Percentiles rank a stretch among this genome's conserved stretches.
phyloP scores from a whole-genome alignment of 2,797 vertebrate species.

The Gymnodraco acuticeps region DNA sequence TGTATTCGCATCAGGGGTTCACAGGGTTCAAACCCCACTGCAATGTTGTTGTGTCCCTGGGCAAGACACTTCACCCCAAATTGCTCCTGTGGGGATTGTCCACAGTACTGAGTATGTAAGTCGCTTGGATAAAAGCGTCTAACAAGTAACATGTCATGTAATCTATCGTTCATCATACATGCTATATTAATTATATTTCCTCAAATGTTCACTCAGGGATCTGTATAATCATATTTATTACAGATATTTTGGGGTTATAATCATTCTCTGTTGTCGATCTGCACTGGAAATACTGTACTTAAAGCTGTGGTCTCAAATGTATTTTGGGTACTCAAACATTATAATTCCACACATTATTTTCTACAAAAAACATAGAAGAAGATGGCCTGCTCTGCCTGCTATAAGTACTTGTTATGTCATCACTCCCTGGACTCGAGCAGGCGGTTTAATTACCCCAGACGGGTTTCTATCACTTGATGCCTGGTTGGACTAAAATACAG shows the following conservation, averaged over 20 bases:
- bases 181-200: slow-evolving; percentile 1
- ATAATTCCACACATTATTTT: no score
- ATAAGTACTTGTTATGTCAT: neutral
- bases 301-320: neutral
- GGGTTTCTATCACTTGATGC: neutral
- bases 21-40: no score
- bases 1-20: no score
- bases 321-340: neutral
- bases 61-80: no score
- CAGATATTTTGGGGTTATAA: neutral
- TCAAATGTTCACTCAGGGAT: slow-evolving; percentile 7
- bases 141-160: no score
- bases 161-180: slow-evolving; percentile 9
- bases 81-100: no score
- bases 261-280: neutral
- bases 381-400: no score
- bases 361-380: no score
- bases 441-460: slow-evolving; percentile 2
- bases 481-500: neutral
- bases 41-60: no score
- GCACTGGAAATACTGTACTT: neutral
- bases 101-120: no score
- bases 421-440: neutral
- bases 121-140: no score
- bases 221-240: slow-evolving; percentile 8